Conservation (phyloP, 2,797 vertebrate species). For the Phataginus tricuspis region DNA sequence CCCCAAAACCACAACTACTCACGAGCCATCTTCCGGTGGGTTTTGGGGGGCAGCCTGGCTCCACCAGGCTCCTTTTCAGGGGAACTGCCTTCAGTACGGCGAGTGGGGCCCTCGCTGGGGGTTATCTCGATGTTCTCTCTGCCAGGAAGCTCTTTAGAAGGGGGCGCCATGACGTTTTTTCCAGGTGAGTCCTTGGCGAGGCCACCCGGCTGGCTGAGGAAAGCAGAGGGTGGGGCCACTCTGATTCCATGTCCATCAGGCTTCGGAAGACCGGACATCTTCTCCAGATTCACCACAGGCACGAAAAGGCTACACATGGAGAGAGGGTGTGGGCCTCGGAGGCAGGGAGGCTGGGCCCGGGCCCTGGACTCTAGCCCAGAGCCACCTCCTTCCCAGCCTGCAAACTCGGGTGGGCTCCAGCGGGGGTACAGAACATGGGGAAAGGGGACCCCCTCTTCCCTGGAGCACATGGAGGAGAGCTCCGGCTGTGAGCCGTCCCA, state of each 20-base stretch:
- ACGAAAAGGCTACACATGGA: constrained; percentile 89
- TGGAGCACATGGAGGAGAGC: background rate
- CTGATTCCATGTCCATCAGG: constrained; percentile 90
- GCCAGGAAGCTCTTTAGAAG: constrained; percentile 84
- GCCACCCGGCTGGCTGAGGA: constrained; percentile 76
- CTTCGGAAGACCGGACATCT: constrained; percentile 90
- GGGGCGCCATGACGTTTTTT: constrained; percentile 72
- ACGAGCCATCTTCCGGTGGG: constrained; percentile 94
- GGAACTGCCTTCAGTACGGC: constrained; percentile 71
- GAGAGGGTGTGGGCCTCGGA: constrained; percentile 62
- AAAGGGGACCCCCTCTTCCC: constrained; percentile 17
- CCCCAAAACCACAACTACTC: constrained; percentile 83
- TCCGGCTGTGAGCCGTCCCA: background rate
- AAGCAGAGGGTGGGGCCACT: constrained; percentile 84
- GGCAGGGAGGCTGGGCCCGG: constrained; percentile 7
- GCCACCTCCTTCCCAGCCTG: constrained; percentile 56
- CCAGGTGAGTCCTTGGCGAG: constrained; percentile 87
- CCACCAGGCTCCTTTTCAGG: constrained; percentile 80
- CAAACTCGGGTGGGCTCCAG: constrained; percentile 42
- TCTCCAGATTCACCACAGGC: constrained; percentile 91
- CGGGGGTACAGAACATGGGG: background rate
- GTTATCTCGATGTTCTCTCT: constrained; percentile 79
- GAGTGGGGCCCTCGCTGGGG: constrained; percentile 62
- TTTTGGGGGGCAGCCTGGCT: constrained; percentile 85
- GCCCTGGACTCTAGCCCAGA: constrained; percentile 56